Evolutionary conservation across 2,113 vertebrate genomes (phyloP).

Genomic region (Holacanthus passer): DNA sequence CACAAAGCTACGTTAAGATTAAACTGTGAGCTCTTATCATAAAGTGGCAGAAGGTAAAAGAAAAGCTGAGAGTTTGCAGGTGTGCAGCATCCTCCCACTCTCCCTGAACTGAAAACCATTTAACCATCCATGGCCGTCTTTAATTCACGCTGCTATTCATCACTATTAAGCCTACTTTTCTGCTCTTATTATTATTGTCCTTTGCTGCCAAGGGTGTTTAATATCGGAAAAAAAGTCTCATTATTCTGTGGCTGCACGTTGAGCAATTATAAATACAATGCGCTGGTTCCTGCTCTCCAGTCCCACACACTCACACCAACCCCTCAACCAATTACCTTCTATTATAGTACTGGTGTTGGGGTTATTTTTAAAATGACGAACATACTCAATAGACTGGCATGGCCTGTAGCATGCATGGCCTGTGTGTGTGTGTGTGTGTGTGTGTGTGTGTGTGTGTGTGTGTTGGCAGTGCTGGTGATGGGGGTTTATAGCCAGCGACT

Average conservation of each 20-base stretch:
- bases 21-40: neutral
- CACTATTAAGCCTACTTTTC: constrained; percentile 36
- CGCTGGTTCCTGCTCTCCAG: neutral
- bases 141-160: constrained; percentile 39
- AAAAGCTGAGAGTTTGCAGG: neutral
- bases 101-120: constrained; percentile 19
- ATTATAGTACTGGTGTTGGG: constrained; percentile 27
- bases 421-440: neutral
- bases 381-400: constrained; percentile 16
- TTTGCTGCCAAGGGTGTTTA: constrained; percentile 36
- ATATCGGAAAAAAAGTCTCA: constrained; percentile 56
- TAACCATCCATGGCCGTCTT: constrained; percentile 7
- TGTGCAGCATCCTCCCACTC: constrained; percentile 4
- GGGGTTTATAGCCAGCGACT: neutral
- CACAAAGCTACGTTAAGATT: constrained; percentile 1
- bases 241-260: constrained; percentile 59
- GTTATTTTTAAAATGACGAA: constrained; percentile 57
- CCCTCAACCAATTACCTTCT: constrained; percentile 48
- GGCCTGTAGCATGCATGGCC: constrained; percentile 13
- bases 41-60: neutral
- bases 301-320: neutral
- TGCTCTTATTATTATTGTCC: constrained; percentile 40
- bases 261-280: constrained; percentile 60
- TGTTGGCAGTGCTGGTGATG: neutral
- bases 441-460: neutral